Conservation (phyloP, 2,113 vertebrate genomes). For the Scartelaos histophorus region DNA sequence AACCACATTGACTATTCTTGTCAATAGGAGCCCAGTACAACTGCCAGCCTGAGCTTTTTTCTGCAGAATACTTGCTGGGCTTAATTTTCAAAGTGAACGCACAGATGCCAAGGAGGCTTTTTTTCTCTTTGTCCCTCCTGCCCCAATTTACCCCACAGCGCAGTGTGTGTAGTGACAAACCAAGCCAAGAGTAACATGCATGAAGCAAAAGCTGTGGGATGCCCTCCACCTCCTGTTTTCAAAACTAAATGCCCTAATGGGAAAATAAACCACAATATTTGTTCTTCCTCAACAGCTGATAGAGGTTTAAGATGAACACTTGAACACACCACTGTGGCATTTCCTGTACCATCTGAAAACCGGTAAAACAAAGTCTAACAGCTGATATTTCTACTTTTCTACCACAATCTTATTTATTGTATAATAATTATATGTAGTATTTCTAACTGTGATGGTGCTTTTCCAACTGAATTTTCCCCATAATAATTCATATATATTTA, state of each 20-base stretch:
- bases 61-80: conserved; percentile 78
- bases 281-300: background rate
- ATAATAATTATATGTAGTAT: background rate
- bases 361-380: background rate
- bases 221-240: conserved; percentile 63
- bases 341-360: background rate
- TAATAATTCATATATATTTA: no score
- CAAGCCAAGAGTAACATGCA: conserved; percentile 73
- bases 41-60: conserved; percentile 79
- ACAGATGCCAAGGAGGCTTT: conserved; percentile 75
- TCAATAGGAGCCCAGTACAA: conserved; percentile 81
- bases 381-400: background rate
- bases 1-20: conserved; percentile 79
- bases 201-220: conserved; percentile 71
- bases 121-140: conserved; percentile 48
- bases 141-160: conserved; percentile 8
- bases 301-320: background rate
- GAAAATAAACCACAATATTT: conserved; percentile 41
- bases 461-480: background rate
- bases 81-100: conserved; percentile 83
- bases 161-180: conserved; percentile 64
- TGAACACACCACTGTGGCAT: no score
- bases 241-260: conserved; percentile 60
- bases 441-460: no score
- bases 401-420: background rate